These are phyloP conservation scores for Narcine bancroftii DNA, from an alignment of 2,113 vertebrate species.

Conservation along the genomic window DNA sequence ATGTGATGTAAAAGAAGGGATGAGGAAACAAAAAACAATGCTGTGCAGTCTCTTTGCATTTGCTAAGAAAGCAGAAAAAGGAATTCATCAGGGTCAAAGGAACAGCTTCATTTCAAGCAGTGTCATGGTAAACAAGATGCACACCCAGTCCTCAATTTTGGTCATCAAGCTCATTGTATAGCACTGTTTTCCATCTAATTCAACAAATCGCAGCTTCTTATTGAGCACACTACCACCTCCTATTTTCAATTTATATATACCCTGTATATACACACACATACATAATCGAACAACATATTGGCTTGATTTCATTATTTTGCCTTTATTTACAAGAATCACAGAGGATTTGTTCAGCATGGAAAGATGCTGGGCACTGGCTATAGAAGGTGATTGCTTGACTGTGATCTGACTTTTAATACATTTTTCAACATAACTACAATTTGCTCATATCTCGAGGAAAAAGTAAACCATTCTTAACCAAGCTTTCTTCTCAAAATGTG, in stretches of 20 bases:
- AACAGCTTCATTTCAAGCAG: neutral
- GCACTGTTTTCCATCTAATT: neutral
- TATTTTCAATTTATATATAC: neutral
- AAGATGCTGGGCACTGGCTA: neutral
- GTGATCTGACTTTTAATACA: neutral
- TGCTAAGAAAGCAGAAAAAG: neutral
- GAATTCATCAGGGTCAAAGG: neutral
- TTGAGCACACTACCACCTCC: neutral
- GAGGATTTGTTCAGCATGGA: neutral
- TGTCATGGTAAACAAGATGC: neutral
- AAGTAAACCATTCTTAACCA: neutral
- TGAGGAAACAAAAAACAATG: neutral
- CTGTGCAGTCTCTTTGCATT: neutral
- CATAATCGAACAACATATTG: neutral
- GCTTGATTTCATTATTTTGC: neutral
- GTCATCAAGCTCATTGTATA: neutral
- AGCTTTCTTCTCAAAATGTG: neutral
- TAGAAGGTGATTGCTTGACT: neutral
- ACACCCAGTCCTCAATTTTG: neutral
- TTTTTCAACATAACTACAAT: neutral
- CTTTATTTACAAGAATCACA: neutral
- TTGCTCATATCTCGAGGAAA: neutral
- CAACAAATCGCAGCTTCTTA: conserved; percentile 1
- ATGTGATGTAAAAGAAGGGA: too few relatives aligned
- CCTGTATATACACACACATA: too few relatives aligned